phyloP scores from a whole-genome alignment of 2,888 invertebrate genomes.

The Amphipoea oculea region DNA sequence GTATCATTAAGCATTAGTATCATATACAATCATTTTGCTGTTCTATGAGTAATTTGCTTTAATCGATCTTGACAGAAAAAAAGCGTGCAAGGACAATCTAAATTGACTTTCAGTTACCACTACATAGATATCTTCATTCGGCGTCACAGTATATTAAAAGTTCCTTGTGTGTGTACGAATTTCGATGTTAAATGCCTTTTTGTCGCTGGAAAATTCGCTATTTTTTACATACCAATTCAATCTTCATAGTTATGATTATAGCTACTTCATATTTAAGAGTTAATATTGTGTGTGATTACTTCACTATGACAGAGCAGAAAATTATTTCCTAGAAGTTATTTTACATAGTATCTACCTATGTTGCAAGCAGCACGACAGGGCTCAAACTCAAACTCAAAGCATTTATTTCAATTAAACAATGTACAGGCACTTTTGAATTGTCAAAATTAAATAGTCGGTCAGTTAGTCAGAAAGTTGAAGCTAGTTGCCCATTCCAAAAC shows the following conservation, averaged over 20 bases:
- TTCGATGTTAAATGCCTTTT: not conserved
- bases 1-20: not conserved
- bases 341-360: not conserved
- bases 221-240: not conserved
- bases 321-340: not conserved
- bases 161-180: not conserved
- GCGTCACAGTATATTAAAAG: not conserved
- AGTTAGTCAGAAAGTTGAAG: too few species aligned
- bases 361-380: not conserved
- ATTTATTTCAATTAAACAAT: too few species aligned
- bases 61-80: slow-evolving; percentile 35
- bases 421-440: too few species aligned
- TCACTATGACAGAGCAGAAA: not conserved
- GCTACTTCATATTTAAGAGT: not conserved
- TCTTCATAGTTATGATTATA: not conserved
- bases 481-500: too few species aligned
- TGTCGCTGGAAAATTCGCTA: not conserved
- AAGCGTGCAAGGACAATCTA: slow-evolving; percentile 44
- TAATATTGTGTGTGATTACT: slow-evolving; percentile 8
- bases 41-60: slow-evolving; percentile 15
- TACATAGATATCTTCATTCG: slow-evolving; percentile 20
- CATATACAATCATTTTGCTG: not conserved
- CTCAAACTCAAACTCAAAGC: too few species aligned
- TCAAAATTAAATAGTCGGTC: too few species aligned
- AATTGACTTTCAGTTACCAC: slow-evolving; percentile 38